Conservation (phyloP, 2,888 invertebrate genomes). For the Tillus elongatus region DNA sequence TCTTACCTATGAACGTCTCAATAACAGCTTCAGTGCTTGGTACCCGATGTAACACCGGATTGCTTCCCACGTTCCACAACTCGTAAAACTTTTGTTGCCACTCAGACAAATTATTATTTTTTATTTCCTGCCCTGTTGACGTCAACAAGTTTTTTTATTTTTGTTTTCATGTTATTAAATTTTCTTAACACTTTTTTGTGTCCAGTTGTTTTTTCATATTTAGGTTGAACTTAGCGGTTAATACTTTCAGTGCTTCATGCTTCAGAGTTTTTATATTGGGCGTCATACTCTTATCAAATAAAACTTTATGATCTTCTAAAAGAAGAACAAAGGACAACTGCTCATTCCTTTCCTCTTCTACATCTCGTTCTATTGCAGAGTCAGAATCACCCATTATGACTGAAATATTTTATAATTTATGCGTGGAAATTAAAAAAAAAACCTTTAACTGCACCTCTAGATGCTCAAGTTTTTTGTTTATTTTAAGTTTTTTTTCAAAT, state of each 20-base stretch:
- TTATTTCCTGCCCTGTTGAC: slow-evolving; percentile 16
- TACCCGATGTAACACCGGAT: slow-evolving; percentile 10
- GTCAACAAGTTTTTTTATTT: slow-evolving; percentile 16
- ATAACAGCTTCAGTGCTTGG: not conserved
- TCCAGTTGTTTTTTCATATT: slow-evolving; percentile 1
- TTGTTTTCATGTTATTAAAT: slow-evolving; percentile 17
- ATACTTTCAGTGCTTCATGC: not conserved
- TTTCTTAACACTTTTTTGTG: slow-evolving; percentile 10
- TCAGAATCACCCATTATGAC: no score
- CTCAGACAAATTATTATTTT: slow-evolving; percentile 14
- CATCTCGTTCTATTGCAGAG: no score
- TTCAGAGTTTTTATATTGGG: not conserved
- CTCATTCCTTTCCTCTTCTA: no score
- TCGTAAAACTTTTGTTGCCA: slow-evolving; percentile 11
- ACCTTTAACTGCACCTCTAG: no score
- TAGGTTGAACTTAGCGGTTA: not conserved
- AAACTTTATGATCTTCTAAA: not conserved
- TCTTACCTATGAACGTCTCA: not conserved
- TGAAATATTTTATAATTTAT: no score
- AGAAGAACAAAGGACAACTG: slow-evolving; percentile 4
- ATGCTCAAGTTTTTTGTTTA: no score
- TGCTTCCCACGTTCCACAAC: slow-evolving; percentile 13
- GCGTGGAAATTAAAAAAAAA: no score
- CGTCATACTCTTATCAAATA: not conserved
- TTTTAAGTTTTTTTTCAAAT: no score